These are phyloP conservation scores for Bradypodion ventrale DNA, from an alignment of 2,797 vertebrate species.

Conservation along the genomic window DNA sequence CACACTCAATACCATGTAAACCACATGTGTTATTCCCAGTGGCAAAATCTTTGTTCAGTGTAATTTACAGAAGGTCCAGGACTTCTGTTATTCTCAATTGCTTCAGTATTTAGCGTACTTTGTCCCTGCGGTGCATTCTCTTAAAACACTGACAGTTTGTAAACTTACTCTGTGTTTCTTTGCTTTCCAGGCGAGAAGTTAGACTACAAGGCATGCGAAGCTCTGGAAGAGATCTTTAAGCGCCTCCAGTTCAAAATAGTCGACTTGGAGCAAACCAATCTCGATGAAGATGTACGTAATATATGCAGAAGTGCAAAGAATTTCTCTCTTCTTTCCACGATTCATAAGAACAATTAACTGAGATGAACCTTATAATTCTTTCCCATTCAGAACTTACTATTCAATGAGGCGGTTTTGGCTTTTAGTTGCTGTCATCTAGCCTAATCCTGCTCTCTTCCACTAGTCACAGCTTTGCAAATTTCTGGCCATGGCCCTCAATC, in stretches of 20 bases:
- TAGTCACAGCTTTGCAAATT: background rate
- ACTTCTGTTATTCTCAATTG: background rate
- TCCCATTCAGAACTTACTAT: background rate
- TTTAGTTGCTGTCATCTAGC: background rate
- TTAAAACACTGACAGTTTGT: background rate
- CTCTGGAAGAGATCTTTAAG: conserved; percentile 94
- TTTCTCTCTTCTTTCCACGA: rapidly evolving
- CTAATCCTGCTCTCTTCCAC: background rate
- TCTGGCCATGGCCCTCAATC: no score
- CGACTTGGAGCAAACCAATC: conserved; percentile 90
- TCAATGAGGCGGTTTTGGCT: background rate
- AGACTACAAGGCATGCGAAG: conserved; percentile 91
- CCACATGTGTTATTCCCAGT: no score
- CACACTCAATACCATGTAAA: no score
- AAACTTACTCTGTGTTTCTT: rapidly evolving
- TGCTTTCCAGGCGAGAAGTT: conserved; percentile 86
- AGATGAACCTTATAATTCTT: background rate
- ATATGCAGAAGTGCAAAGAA: no score
- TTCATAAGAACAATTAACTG: background rate
- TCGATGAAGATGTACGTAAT: conserved; percentile 89
- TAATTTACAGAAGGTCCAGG: no score
- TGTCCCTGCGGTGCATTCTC: background rate
- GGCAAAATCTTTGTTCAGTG: no score
- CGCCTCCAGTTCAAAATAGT: conserved; percentile 92
- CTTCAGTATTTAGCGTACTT: no score